A percentile compares a stretch with the other conserved stretches of the same genome.
Evolutionary conservation across 2,888 invertebrate species (phyloP).

Genomic region (Cynaeus angustus): DNA sequence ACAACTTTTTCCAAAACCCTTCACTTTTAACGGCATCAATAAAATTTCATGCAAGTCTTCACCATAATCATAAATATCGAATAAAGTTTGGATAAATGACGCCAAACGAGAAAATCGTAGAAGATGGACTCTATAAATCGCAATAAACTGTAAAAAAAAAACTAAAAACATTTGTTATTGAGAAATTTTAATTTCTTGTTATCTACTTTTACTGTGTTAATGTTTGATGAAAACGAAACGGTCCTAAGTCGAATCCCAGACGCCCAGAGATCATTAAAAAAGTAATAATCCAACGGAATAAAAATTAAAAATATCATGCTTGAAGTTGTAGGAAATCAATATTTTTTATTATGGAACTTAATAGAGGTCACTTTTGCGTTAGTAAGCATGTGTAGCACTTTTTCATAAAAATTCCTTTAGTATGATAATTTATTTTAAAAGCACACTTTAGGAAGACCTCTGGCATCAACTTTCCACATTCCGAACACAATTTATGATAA

Average conservation of each 20-base stretch:
- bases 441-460: no score
- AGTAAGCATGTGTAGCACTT: no score
- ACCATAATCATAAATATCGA: slow-evolving; percentile 1
- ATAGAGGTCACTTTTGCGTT: no score
- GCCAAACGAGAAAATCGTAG: slow-evolving; percentile 10
- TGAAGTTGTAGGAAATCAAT: neutral
- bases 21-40: neutral
- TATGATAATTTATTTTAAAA: no score
- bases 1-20: no score
- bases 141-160: slow-evolving; percentile 10
- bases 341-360: no score
- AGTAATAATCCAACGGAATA: neutral
- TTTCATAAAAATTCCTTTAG: no score
- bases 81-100: slow-evolving; percentile 5
- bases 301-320: slow-evolving; percentile 6
- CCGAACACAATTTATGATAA: neutral
- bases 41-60: slow-evolving; percentile 2
- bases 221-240: no score
- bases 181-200: no score
- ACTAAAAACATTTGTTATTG: no score
- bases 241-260: neutral
- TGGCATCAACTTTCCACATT: no score
- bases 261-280: slow-evolving; percentile 1
- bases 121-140: slow-evolving; percentile 9
- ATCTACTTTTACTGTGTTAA: no score